phyloP scores from a whole-genome alignment of 2,888 invertebrate genomes.

The Digitonthophagus gazella region DNA sequence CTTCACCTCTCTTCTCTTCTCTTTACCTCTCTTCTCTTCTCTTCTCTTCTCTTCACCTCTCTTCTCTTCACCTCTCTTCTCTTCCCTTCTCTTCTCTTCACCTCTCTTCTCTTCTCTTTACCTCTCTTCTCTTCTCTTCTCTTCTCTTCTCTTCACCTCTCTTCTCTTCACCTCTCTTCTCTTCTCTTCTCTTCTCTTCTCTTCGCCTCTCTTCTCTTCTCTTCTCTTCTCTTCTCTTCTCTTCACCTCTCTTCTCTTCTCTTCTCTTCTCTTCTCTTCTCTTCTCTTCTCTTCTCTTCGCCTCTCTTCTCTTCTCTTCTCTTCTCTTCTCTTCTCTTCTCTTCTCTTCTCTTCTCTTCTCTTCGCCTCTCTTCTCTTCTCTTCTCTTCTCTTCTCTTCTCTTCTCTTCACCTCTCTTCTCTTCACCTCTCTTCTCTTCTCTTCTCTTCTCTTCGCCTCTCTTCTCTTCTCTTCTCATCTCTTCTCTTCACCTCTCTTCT shows the following conservation, averaged over 20 bases:
- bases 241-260: not conserved
- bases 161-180: not conserved
- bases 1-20: no score
- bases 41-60: no score
- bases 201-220: no score
- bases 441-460: no score
- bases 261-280: not conserved
- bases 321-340: constrained; percentile 1
- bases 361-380: no score
- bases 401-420: not conserved
- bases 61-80: no score
- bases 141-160: not conserved
- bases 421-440: not conserved
- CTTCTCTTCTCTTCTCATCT: no score
- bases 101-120: no score
- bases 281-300: not conserved
- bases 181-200: not conserved
- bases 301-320: no score
- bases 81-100: not conserved
- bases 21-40: no score
- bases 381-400: not conserved
- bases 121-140: constrained; percentile 1
- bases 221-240: not conserved
- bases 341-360: constrained; percentile 1
- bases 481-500: not conserved